Percentiles rank a stretch among this genome's conserved stretches.
Evolutionary conservation across 23 tunicate genomes (phyloP).

Genomic region (Ciona savignyi): DNA sequence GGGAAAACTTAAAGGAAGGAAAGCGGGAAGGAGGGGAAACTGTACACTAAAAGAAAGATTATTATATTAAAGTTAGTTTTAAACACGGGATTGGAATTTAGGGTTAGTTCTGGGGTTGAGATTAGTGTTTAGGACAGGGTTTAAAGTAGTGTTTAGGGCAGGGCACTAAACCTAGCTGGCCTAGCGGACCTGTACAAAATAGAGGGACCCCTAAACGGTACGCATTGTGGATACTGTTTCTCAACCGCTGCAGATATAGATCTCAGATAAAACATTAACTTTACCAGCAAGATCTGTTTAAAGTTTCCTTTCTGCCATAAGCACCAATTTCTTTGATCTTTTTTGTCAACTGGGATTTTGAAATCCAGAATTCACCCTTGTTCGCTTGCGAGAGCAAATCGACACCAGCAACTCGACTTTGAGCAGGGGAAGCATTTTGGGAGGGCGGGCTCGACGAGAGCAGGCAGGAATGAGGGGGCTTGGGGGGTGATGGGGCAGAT

Average conservation of each 20-base stretch:
- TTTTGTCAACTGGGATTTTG: slow-evolving; percentile 48
- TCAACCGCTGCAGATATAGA: slow-evolving; percentile 16
- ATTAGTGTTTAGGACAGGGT: no score
- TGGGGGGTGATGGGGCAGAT: not conserved
- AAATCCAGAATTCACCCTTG: slow-evolving; percentile 38
- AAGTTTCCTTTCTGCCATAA: slow-evolving; percentile 57
- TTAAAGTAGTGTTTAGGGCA: no score
- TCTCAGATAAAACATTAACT: slow-evolving; percentile 1
- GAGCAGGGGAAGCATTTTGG: not conserved
- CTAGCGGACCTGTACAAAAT: no score
- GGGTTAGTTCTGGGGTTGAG: no score
- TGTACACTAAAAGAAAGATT: no score
- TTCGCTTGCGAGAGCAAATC: not conserved
- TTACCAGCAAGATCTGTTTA: slow-evolving; percentile 75
- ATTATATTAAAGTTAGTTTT: no score
- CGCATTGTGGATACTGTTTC: slow-evolving; percentile 16
- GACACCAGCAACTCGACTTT: slow-evolving; percentile 5
- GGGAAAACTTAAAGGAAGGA: no score
- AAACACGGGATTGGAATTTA: no score
- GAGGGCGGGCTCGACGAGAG: not conserved
- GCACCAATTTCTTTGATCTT: slow-evolving; percentile 77
- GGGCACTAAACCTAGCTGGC: no score
- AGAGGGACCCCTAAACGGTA: slow-evolving; percentile 41
- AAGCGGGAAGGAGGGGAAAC: no score
- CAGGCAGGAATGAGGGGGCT: not conserved